Conservation (phyloP, 2,888 invertebrate species). For the Pandemis corylana region DNA sequence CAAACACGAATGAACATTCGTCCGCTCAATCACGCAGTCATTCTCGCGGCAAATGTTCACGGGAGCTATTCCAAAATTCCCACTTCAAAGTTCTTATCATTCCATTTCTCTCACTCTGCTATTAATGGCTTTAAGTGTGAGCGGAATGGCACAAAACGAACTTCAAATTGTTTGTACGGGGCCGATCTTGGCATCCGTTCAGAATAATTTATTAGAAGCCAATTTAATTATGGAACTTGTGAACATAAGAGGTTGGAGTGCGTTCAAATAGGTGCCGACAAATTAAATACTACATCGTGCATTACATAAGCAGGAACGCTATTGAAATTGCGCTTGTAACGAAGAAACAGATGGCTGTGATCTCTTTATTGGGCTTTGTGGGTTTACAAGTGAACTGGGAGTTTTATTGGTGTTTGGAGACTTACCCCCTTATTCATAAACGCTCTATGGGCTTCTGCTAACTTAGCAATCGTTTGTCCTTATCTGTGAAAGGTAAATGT, state of each 20-base stretch:
- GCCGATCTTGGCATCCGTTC: conserved; percentile 46
- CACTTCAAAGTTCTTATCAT: no score
- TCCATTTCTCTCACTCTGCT: no score
- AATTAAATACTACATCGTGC: conserved; percentile 10
- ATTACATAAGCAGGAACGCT: conserved; percentile 1
- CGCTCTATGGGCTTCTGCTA: no score
- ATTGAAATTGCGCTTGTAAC: conserved; percentile 6
- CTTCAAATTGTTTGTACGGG: no score
- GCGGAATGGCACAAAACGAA: no score
- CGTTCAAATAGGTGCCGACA: conserved; percentile 48
- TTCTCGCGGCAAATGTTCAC: not conserved
- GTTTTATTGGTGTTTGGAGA: not conserved
- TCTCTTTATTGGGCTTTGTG: not conserved
- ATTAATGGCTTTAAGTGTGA: no score
- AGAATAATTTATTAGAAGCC: conserved; percentile 51
- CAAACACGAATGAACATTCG: not conserved
- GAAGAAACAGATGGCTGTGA: not conserved
- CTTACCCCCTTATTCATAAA: no score
- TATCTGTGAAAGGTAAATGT: no score
- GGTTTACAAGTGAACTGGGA: not conserved
- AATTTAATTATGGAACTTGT: conserved; percentile 60
- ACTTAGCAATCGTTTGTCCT: no score
- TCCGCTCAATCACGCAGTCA: not conserved
- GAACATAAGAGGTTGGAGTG: conserved; percentile 58
- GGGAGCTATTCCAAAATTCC: conserved; percentile 36